Evolutionary conservation across 2,888 invertebrate genomes (phyloP).

Genomic region (Tinea semifulvella): DNA sequence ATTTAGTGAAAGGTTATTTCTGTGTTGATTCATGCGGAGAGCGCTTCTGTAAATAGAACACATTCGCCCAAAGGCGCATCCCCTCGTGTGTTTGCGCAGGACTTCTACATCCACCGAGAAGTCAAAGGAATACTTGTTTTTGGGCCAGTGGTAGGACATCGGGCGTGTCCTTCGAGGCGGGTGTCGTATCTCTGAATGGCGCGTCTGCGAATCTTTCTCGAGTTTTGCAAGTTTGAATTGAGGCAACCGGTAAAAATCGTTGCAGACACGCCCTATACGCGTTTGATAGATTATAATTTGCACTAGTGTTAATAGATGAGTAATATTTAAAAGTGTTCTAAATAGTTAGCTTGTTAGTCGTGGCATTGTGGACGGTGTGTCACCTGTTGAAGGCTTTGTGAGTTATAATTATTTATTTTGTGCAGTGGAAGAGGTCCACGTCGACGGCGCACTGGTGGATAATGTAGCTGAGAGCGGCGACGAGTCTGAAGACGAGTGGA

Average conservation of each 20-base stretch:
- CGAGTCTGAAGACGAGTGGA: conserved; percentile 90
- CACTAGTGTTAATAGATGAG: not conserved
- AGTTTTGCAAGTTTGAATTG: conserved; percentile 55
- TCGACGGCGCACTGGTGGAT: conserved; percentile 67
- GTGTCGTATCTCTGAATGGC: conserved; percentile 58
- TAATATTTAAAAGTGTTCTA: conserved; percentile 4
- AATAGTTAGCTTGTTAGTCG: not conserved
- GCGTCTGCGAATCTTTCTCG: conserved; percentile 48
- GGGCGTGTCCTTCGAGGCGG: conserved; percentile 28
- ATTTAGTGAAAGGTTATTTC: conserved; percentile 63
- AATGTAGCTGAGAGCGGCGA: conserved; percentile 81
- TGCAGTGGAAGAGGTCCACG: conserved; percentile 55
- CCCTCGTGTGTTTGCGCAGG: conserved; percentile 22
- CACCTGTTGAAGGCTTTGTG: conserved; percentile 9
- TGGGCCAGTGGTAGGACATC: not conserved
- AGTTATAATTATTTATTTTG: conserved; percentile 21
- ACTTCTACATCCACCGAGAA: not conserved
- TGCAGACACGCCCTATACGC: conserved; percentile 27
- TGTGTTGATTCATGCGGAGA: conserved; percentile 65
- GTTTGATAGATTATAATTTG: not conserved
- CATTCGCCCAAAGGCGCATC: conserved; percentile 27
- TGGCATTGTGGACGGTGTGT: conserved; percentile 14
- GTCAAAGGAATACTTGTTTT: no score
- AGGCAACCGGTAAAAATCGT: conserved; percentile 57
- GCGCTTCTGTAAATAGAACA: conserved; percentile 62